Evolutionary conservation across 2,888 invertebrate species (phyloP).

Genomic region (Drosophila anomalipes): DNA sequence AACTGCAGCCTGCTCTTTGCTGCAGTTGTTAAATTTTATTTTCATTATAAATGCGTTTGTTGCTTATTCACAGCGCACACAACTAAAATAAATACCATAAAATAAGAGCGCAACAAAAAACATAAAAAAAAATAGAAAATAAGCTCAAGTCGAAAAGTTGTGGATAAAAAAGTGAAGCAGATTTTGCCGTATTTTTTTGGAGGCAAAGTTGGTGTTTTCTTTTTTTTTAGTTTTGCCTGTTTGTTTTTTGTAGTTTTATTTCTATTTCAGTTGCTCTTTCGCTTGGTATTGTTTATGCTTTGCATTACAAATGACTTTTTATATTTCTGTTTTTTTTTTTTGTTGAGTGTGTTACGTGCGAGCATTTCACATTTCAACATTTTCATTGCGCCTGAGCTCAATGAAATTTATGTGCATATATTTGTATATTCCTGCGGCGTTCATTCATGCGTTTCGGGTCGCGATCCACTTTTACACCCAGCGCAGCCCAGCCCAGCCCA

Average conservation of each 20-base stretch:
- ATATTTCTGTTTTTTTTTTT: conserved; percentile 16
- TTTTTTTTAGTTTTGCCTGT: conserved; percentile 29
- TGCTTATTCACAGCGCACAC: conserved; percentile 61
- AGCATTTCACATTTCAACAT: conserved; percentile 73
- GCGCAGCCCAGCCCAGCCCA: not conserved
- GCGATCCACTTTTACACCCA: conserved; percentile 30
- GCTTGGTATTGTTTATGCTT: conserved; percentile 55
- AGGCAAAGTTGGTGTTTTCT: not conserved
- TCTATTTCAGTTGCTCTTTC: conserved; percentile 42
- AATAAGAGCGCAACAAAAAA: conserved; percentile 9
- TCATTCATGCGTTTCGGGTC: conserved; percentile 70
- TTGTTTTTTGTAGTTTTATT: conserved; percentile 47
- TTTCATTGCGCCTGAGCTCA: conserved; percentile 68
- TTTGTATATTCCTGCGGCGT: conserved; percentile 48
- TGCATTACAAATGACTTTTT: conserved; percentile 69
- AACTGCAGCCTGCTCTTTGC: conserved; percentile 4
- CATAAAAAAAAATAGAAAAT: conserved; percentile 18
- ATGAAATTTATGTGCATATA: conserved; percentile 75
- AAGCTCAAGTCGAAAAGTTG: conserved; percentile 17
- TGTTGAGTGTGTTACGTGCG: conserved; percentile 57
- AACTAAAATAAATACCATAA: conserved; percentile 50
- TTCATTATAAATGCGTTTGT: conserved; percentile 69
- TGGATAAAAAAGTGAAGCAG: not conserved
- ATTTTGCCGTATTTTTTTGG: not conserved
- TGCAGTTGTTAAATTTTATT: conserved; percentile 63